These are phyloP conservation scores for Marronus borbonicus DNA, from an alignment of 2,888 invertebrate genomes.

Conservation along the genomic window DNA sequence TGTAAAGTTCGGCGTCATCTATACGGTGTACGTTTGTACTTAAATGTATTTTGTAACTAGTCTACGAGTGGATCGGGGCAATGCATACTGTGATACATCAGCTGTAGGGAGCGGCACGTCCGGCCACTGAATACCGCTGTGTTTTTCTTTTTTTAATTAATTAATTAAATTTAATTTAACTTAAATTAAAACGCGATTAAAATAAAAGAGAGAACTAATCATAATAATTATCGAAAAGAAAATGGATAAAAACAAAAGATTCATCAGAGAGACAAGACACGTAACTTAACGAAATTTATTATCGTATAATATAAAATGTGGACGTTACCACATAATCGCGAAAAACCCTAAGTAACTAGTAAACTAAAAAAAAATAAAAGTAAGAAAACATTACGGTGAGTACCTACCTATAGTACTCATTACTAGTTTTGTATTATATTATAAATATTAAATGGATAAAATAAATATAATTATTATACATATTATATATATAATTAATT, in stretches of 20 bases:
- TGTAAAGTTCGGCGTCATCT: constrained; percentile 17
- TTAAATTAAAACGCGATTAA: constrained; percentile 17
- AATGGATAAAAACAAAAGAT: neutral
- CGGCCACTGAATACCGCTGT: constrained; percentile 65
- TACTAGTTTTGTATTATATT: constrained; percentile 60
- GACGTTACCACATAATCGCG: neutral
- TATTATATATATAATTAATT: constrained; percentile 13
- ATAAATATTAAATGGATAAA: constrained; percentile 2
- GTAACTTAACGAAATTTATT: neutral
- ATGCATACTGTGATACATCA: constrained; percentile 72
- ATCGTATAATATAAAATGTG: neutral
- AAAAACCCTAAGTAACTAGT: neutral
- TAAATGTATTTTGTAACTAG: constrained; percentile 48
- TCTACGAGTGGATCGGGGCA: constrained; percentile 69
- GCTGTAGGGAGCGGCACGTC: constrained; percentile 67
- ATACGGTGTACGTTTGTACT: neutral
- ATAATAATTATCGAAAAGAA: constrained; percentile 4
- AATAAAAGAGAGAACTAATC: neutral
- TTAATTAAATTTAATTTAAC: constrained; percentile 51
- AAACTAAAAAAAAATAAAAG: neutral
- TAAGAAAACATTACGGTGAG: neutral
- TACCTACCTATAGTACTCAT: neutral
- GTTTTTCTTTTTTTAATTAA: constrained; percentile 54
- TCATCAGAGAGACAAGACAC: neutral
- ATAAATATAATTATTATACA: constrained; percentile 62